Evolutionary conservation across 2,888 invertebrate genomes (phyloP), one percentile per base, ranked within the genome.

Genomic region (Pachycephus smyrnensis): DNA sequence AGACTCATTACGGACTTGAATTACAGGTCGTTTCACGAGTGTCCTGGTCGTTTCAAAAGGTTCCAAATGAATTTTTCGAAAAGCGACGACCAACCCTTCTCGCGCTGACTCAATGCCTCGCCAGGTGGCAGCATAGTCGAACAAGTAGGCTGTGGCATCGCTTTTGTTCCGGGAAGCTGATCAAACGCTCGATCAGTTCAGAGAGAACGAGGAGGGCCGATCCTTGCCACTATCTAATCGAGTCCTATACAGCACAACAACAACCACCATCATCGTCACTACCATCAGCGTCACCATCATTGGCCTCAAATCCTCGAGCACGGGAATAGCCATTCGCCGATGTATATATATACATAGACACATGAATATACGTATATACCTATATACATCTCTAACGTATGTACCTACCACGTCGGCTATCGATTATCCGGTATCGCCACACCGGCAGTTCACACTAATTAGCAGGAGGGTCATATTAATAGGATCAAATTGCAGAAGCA

Each of bases 401-500:
- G 12, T 6, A 12, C 71, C 31, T 31, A 2, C 71, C 32, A 37
- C 75, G 81, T 77, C 81, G 85, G 85, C 83, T 85, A 86, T 86
- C 87, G 86, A 86, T 87, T 85, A 85, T 83, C 83, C 84, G 82
- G 84, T 85, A 84, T 84, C 86, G 84, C 85, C 84, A 84, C 85
- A 83, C 85, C 82, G 78, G 85, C 87, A 87, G 86, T 86, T 86
- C 85, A 86, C 86, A 85, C 87, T 86, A 87, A 87, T 87, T 87
- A 87, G 86, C 85, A 84, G 84, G 84, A 85, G 86, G 86, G 86
- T 86, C 85, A 83, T 86, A 87, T 87, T 87, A 87, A 86, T 86
- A 85, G 86, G 86, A 87, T 87, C 86, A 86, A 87, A 85, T 87
- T 84, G 86, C 84, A 83, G 86, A 86, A 84, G 86, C 86, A 84